A percentile compares a stretch with the other conserved stretches of the same genome.
Evolutionary conservation across 2,888 invertebrate species (phyloP).

Genomic region (Augiades crinisus): DNA sequence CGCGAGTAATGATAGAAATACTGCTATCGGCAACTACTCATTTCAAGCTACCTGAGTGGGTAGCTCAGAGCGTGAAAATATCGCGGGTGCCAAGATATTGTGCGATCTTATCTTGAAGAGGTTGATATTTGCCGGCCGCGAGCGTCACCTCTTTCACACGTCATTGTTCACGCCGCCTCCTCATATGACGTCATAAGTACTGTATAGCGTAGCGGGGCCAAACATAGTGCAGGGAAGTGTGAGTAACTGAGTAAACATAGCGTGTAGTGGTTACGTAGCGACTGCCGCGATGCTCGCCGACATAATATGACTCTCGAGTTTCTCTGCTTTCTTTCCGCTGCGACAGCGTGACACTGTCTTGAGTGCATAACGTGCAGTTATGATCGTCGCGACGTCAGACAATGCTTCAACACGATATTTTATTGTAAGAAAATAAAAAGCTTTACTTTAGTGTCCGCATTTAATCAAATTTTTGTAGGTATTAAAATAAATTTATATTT

Average conservation of each 20-base stretch:
- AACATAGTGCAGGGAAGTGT: too few species aligned
- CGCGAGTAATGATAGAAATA: too few species aligned
- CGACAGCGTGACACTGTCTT: neutral
- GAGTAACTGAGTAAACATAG: too few species aligned
- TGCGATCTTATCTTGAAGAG: constrained; percentile 16
- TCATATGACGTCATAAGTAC: neutral
- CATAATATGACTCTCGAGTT: constrained; percentile 1
- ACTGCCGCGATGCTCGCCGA: neutral
- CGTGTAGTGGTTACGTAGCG: neutral
- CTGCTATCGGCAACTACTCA: too few species aligned
- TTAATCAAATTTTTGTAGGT: neutral
- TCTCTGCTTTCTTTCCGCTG: constrained; percentile 4
- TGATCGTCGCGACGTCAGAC: neutral
- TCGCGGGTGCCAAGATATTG: neutral
- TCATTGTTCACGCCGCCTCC: constrained; percentile 13
- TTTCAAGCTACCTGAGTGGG: neutral
- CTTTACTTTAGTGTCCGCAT: too few species aligned
- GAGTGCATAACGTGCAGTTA: neutral
- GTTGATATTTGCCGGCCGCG: constrained; percentile 4
- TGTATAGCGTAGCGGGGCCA: neutral
- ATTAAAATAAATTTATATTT: too few species aligned
- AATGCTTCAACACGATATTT: too few species aligned
- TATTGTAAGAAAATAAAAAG: too few species aligned
- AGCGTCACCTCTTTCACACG: constrained; percentile 8
- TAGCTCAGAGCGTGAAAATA: constrained; percentile 5